Base-by-base conservation (phyloP, 1,140 invertebrate species). In the Grapholita molesta region DNA sequence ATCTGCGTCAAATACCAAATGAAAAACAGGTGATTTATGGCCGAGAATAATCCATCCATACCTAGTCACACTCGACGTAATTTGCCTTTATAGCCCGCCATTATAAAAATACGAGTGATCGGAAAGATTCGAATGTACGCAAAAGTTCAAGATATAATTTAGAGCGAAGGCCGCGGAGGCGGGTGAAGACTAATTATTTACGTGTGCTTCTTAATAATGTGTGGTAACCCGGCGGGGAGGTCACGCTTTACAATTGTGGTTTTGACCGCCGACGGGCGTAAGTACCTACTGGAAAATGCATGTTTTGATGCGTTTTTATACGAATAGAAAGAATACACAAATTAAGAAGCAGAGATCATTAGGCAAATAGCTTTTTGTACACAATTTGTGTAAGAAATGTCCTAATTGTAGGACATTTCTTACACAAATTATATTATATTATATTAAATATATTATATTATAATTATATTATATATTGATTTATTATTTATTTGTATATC, bases 101-200 rank as follows among this genome's bases (percentile, higher is more conserved):
- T 61, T 61, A 28, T 6, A 61, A 61, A 30, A 61, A 55, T 28
- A 57, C 53, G 53, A 61, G 55, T 61, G 55, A 61, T 61, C 55
- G 25, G 28, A 61, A 61, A 32, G n/a, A 61, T 61, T 61, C 21
- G 55, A 61, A 28, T 61, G 24, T 9, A 55, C 21, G 53, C 55
- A 61, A 61, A 61, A 61, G 55, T 61, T 32, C 55, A 61, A 61
- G 55, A 61, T 61, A 30, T 61, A 61, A 61, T 61, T 61, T 61
- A 61, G 55, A 61, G 55, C 55, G 55, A 61, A 61, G 55, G 55
- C 55, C 55, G 12, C 55, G 12, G 12, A 5, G 25, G 53, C 53
- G 55, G 53, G 55, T 30, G 15, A 61, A 61, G 24, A 61, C 55
- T 61, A 61, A 61, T 61, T 61, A 61, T 61, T 61, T 12, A 61